Conservation (phyloP, 2,113 vertebrate species). For the Halcyon senegalensis region DNA sequence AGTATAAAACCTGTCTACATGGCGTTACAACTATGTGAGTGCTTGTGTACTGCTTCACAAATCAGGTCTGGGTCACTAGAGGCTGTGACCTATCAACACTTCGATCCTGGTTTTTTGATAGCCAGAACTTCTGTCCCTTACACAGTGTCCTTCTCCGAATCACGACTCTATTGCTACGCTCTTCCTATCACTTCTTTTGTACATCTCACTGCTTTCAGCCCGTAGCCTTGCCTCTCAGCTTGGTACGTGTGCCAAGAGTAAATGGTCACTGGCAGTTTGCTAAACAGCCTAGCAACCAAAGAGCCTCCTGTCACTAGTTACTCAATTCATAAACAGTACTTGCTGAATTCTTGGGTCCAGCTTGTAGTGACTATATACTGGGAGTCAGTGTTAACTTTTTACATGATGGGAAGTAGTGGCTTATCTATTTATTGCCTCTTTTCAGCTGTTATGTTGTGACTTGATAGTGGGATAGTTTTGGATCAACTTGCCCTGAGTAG, state of each 20-base stretch:
- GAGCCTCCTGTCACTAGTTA: neutral
- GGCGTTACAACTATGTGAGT: rapidly evolving
- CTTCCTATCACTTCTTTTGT: neutral
- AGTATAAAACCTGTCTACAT: neutral
- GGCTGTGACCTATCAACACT: neutral
- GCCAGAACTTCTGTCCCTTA: neutral
- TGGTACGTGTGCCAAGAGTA: neutral
- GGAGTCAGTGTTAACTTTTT: neutral
- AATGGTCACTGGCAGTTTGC: neutral
- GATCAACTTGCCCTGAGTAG: neutral
- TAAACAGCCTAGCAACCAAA: neutral
- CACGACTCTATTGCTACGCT: neutral
- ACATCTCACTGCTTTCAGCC: neutral
- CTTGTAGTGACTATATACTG: neutral
- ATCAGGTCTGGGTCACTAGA: neutral
- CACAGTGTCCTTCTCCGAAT: neutral
- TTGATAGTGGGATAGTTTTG: neutral
- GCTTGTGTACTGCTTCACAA: neutral
- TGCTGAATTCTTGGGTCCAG: neutral
- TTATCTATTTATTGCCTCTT: neutral
- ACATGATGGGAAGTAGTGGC: neutral
- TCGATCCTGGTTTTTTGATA: neutral
- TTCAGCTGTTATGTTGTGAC: neutral
- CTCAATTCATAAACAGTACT: neutral
- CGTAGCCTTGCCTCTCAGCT: neutral